Conservation (phyloP, 2,797 vertebrate species). For the Gambelia wislizenii region DNA sequence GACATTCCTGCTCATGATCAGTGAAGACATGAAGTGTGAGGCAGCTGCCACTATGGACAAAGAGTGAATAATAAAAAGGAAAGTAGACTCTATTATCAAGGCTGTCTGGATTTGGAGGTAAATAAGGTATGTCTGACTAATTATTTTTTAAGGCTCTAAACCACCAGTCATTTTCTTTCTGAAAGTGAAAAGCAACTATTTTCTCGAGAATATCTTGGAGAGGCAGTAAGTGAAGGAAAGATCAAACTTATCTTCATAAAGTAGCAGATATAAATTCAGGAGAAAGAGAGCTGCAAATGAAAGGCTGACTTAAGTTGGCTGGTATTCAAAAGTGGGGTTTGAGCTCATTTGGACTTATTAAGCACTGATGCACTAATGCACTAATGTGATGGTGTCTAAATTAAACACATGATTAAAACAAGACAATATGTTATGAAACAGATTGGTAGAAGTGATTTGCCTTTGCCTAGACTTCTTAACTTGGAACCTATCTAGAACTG, state of each 20-base stretch:
- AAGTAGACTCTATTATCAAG: too few relatives aligned
- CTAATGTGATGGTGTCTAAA: background rate
- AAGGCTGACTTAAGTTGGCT: background rate
- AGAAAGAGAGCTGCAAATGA: background rate
- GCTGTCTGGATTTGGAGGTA: too few relatives aligned
- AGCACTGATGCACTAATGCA: background rate
- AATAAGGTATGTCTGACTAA: too few relatives aligned
- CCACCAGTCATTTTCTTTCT: background rate
- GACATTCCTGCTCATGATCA: too few relatives aligned
- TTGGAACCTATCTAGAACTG: background rate
- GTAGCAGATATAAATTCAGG: background rate
- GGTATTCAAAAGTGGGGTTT: background rate
- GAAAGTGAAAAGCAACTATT: background rate
- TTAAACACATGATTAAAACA: background rate
- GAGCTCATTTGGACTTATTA: background rate
- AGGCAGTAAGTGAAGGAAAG: background rate
- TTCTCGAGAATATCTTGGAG: background rate
- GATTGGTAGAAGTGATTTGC: background rate
- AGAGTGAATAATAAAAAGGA: too few relatives aligned
- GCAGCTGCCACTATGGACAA: too few relatives aligned
- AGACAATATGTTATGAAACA: background rate
- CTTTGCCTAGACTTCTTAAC: background rate
- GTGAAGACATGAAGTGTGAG: too few relatives aligned
- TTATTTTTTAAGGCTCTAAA: too few relatives aligned
- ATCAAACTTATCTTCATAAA: background rate